Evolutionary conservation across 2,113 vertebrate species (phyloP), one percentile per base, ranked within the genome.

Genomic region (Australoheros scitulus): DNA sequence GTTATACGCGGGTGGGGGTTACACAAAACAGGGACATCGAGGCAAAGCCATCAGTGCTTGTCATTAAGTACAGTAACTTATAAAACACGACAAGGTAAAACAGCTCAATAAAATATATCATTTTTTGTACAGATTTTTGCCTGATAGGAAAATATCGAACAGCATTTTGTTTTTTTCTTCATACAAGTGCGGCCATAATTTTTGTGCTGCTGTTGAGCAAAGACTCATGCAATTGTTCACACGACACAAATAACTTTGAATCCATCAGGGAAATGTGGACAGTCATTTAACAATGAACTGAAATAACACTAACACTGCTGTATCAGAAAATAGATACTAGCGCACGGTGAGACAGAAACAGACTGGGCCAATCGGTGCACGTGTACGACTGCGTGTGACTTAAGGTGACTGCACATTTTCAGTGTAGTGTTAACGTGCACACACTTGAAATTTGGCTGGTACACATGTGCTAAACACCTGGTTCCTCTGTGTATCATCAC

Each of bases 61-160:
- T 89, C 76, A 79, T 74, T 80, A 50, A 83, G 38, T 89, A 90
- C 83, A 87, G 88, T 80, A 80, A 92, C 84, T 84, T 79, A 59
- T 65, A 85, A 84, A 86, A 81, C 81, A 91, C 7, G 20, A 76
- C 61, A 87, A 52, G 64, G 7, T 58, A 61, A 60, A 80, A 81
- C 60, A 63, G 22, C 76, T 82, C 80, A 85, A 76, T 85, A 89
- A 88, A 87, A 88, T 92, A 85, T 57, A 63, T 79, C 26, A 3
- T 9, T 24, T 3, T 32, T 18, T 34, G 7, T 17, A 75, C n/a
- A 68, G 18, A 58, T 64, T 85, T 85, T 85, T 88, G 76, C 83
- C 86, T 85, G 26, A 77, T 83, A 85, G 74, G 68, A 93, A 92
- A 94, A 91, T 89, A 88, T 75, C 68, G n/a, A 78, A 75, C 86